Base-by-base conservation (phyloP, 2,888 invertebrate species). In the Cecidostiba fungosa region DNA sequence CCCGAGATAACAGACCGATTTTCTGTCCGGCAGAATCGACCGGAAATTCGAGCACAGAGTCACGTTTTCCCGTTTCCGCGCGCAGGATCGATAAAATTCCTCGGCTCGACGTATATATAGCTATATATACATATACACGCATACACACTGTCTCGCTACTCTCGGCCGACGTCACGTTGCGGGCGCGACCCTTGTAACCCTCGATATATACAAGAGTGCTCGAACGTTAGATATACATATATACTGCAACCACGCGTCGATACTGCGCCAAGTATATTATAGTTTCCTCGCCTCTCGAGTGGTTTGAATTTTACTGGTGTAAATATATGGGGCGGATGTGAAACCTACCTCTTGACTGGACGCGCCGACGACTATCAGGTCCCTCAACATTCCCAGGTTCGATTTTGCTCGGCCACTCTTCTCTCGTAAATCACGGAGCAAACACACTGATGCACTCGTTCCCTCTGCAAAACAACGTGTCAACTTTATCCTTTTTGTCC, bases 301-400 rank as follows among this genome's bases (percentile, higher is more conserved):
- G 10, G 23, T 62, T 23, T 23, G 62, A 62, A 26, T 23, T 10
- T 23, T 2, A 62, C 54, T 54, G 16, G n/a, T 54, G 54, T 54
- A n/a, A 16, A 26, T 62, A 26, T 62, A 12, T 26, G 23, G 16
- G 19, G 4, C 3, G 3, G 19, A 19, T 50, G 50, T 19, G 50
- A 50, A n/a, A 23, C 54, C n/a, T 59, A 96, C 96, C 96, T 96
- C 96, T 96, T 96, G 96, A 95, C 96, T 96, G 94, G 95, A 95
- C 94, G 95, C 96, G 94, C 95, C 94, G 92, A 95, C 94, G 92
- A 96, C 94, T 93, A 95, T 93, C 94, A 94, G 94, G 93, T 94
- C 94, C 92, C 94, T 94, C 94, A 95, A 94, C 94, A 94, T 94
- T 92, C 92, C 93, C 92, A 91, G 89, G 69, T 87, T 86, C 86